Evolutionary conservation across 2,888 invertebrate species (phyloP), one percentile per base, ranked within the genome.

Genomic region (Oeneis ivallda): DNA sequence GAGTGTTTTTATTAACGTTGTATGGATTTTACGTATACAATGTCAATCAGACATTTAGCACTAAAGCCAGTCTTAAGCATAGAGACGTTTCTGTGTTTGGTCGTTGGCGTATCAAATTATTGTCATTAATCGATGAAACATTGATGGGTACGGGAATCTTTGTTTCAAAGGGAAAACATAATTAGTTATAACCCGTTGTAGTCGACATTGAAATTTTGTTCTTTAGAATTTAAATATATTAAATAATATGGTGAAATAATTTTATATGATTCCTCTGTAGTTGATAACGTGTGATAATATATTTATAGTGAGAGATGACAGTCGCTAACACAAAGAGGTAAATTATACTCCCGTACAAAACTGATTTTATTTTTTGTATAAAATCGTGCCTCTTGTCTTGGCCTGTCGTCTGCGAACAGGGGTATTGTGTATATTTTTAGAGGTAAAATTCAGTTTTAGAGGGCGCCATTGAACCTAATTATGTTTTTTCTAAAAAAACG

Each of bases 351-450:
- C 89, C 92, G 91, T 91, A 92, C 92, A 78, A 75, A 74, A 76
- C 72, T 83, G 88, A 89, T 91, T 91, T 91, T 89, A 89, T 87
- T 87, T 92, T 91, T 88, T 90, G 89, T 89, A 88, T 91, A 91
- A 90, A 90, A 90, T 91, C 90, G 81, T 86, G 82, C 85, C 89
- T 87, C 84, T 85, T 85, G 92, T 90, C 92, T 92, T 91, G 92
- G 92, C 92, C 92, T 90, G 92, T 90, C 90, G 90, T 92, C 92
- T 86, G 78, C 77, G 74, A 83, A 79, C 85, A 83, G 84, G 87
- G 86, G 87, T 88, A 72, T 83, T 83, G 81, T 86, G 81, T 85
- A 86, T 83, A 85, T 84, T 82, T 73, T 80, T 87, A 86, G 85
- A 78, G 81, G 80, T 83, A 84, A 82, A 76, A 41, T 81, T 84